A percentile compares a stretch with the other conserved stretches of the same genome.
These are phyloP conservation scores for Neoniphon sammara DNA, from an alignment of 2,797 vertebrate species.

Conservation along the genomic window DNA sequence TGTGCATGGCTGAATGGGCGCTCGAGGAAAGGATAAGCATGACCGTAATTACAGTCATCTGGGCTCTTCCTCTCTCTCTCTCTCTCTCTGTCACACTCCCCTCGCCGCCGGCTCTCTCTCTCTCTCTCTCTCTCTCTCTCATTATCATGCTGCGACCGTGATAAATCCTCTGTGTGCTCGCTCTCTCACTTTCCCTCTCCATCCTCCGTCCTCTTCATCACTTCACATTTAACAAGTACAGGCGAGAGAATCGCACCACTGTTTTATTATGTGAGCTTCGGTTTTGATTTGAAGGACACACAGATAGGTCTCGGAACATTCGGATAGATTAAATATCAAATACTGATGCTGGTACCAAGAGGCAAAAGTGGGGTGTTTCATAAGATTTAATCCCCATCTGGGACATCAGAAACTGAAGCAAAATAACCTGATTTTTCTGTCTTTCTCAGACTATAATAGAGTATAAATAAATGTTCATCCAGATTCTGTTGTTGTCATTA, in stretches of 20 bases:
- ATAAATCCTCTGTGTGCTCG: background rate
- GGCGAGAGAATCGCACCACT: background rate
- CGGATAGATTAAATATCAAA: background rate
- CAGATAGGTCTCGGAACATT: background rate
- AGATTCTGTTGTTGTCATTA: no score
- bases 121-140: no score
- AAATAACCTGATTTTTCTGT: no score
- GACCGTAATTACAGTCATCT: constrained; percentile 51
- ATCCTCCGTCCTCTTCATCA: background rate
- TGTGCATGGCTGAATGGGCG: constrained; percentile 12
- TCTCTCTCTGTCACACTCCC: constrained; percentile 13
- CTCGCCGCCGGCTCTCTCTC: constrained; percentile 19
- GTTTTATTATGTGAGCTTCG: background rate
- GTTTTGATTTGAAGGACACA: background rate
- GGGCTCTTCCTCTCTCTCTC: constrained; percentile 11
- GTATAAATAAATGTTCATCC: no score
- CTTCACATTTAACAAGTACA: no score
- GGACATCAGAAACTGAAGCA: no score
- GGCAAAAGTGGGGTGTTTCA: no score
- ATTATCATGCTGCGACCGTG: background rate
- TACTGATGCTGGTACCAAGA: no score
- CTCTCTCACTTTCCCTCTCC: background rate
- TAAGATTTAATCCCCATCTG: no score
- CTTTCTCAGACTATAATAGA: no score
- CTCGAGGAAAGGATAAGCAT: constrained; percentile 20